These are phyloP conservation scores for Siphamia tubifer DNA, from an alignment of 2,113 vertebrate genomes.

Conservation along the genomic window DNA sequence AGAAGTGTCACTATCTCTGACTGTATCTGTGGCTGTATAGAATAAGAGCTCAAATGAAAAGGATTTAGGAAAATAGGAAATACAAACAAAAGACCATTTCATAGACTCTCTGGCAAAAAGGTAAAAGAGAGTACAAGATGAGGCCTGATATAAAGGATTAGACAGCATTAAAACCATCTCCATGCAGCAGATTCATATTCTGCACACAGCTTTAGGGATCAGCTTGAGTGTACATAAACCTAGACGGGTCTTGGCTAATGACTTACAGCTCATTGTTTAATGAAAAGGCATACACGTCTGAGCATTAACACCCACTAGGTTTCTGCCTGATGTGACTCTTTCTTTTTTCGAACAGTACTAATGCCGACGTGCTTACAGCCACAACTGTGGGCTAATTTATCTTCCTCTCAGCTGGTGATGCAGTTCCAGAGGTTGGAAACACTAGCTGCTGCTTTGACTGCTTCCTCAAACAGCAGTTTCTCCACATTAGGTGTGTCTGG, in stretches of 20 bases:
- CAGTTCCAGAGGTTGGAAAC: not conserved
- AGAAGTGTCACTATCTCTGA: too few species aligned
- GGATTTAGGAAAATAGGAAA: slow-evolving; percentile 17
- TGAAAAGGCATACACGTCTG: slow-evolving; percentile 45
- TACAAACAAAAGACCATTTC: slow-evolving; percentile 30
- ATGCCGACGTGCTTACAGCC: not conserved
- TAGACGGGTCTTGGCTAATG: slow-evolving; percentile 42
- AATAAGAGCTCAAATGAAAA: not conserved
- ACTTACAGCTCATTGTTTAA: slow-evolving; percentile 46
- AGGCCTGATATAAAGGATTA: slow-evolving; percentile 36
- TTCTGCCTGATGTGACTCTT: slow-evolving; percentile 20
- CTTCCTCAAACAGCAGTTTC: slow-evolving; percentile 12
- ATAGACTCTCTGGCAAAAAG: slow-evolving; percentile 3
- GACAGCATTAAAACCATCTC: slow-evolving; percentile 14
- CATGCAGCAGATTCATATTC: slow-evolving; percentile 38
- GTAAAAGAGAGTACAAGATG: slow-evolving; percentile 27
- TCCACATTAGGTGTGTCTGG: slow-evolving; percentile 3
- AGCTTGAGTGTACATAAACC: slow-evolving; percentile 38
- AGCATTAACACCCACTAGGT: slow-evolving; percentile 31
- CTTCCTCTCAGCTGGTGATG: not conserved
- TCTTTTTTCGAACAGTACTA: slow-evolving; percentile 13
- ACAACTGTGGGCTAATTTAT: not conserved
- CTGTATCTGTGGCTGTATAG: too few species aligned
- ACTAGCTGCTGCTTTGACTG: not conserved
- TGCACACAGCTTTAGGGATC: slow-evolving; percentile 36